Base-by-base conservation (phyloP, 2,797 vertebrate species). In the Orientallactaga sibirica region DNA sequence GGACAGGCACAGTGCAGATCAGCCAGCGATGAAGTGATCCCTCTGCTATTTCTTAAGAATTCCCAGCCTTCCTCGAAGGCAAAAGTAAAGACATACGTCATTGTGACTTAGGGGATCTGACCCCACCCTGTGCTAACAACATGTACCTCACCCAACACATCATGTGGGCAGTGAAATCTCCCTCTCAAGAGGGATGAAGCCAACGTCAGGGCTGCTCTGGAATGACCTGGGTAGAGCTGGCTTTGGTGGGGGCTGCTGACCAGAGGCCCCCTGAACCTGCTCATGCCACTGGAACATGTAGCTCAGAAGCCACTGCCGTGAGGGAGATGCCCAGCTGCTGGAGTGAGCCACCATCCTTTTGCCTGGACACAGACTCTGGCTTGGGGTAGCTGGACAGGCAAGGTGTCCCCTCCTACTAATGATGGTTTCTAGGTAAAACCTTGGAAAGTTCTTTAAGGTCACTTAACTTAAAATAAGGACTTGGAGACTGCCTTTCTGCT, bases 361-460 rank as follows among this genome's bases (percentile, higher is more conserved):
- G 74, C 71, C 24, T 3, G 15, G 27, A 24, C 1, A 24, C 22
- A 20, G 80, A 18, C 27, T n/a, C 52, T 15, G 20, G 33, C 3
- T 41, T 24, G 1, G 8, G 1, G 14, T 6, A 4, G 10, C 15
- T 0, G 3, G 1, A 19, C 29, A 2, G 8, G 66, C 5, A 6
- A 16, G 3, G 15, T 10, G 1, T 0, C 3, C 5, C n/a, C 12
- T 87, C 18, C 19, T n/a, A 22, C 70, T 68, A 12, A 1, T 3
- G 18, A 19, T 24, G 8, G 43, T 25, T n/a, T 61, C 16, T 43
- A 11, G 5, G 61, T 24, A 82, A 90, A 93, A 77, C 52, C 22
- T 27, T n/a, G 52, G 37, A 22, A 79, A 90, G 22, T 22, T 22
- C 75, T 41, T 71, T 88, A 75, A 67, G 1, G 16, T 62, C 73